Conservation (phyloP, 1,140 invertebrate species). For the Drosophila punjabiensis region DNA sequence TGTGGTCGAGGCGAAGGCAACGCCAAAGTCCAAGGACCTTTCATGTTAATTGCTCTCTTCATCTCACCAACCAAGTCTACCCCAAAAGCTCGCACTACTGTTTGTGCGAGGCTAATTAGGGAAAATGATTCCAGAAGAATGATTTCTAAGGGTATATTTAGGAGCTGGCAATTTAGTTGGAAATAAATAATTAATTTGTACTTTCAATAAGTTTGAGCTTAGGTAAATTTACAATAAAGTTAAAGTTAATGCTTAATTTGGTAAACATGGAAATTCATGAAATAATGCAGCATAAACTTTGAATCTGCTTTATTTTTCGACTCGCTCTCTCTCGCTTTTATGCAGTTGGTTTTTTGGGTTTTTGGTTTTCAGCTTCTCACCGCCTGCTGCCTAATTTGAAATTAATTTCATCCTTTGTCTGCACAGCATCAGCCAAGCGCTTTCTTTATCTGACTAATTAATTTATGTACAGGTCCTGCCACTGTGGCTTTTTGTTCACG, state of each 20-base stretch:
- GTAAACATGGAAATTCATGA: not conserved
- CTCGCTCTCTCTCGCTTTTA: conserved; percentile 9
- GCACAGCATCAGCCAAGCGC: conserved; percentile 29
- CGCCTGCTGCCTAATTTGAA: conserved; percentile 69
- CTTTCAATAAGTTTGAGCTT: not conserved
- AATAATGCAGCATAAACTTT: not conserved
- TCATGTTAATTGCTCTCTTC: conserved; percentile 70
- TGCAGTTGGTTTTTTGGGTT: conserved; percentile 30
- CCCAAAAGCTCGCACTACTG: not conserved
- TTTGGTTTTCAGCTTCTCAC: conserved; percentile 51
- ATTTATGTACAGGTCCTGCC: conserved; percentile 62
- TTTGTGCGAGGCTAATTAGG: conserved; percentile 12
- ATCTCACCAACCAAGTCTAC: conserved; percentile 3
- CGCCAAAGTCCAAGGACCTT: conserved; percentile 64
- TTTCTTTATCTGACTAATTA: conserved; percentile 73
- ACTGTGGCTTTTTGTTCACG: not conserved
- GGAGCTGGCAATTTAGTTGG: not conserved
- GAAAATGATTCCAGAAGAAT: not conserved
- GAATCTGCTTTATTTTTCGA: conserved; percentile 13
- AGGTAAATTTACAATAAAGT: not conserved
- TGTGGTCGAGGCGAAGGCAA: conserved; percentile 55
- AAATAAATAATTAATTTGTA: not conserved
- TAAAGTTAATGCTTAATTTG: too few relatives aligned
- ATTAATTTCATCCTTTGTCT: conserved; percentile 75
- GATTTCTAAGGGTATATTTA: not conserved